Evolutionary conservation across 2,888 invertebrate species (phyloP).

Genomic region (Hirudinaria manillensis): DNA sequence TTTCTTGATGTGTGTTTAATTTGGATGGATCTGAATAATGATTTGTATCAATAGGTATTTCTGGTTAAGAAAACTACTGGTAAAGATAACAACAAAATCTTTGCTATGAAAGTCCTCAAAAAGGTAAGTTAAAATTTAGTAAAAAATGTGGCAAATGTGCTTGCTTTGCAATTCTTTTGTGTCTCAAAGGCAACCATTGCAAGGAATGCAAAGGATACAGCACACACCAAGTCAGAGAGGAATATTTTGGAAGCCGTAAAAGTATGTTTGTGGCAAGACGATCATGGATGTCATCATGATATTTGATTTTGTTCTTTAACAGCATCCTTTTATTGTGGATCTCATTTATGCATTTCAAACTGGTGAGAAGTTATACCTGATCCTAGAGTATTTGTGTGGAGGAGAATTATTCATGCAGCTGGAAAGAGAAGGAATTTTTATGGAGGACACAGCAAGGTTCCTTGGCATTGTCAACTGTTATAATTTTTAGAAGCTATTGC

Average conservation of each 20-base stretch:
- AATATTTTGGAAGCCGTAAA: constrained; percentile 98
- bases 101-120: constrained; percentile 98
- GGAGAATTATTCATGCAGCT: constrained; percentile 98
- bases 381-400: constrained; percentile 96
- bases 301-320: constrained; percentile 39
- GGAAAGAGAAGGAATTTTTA: constrained; percentile 94
- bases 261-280: constrained; percentile 57
- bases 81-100: constrained; percentile 81
- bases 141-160: neutral
- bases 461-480: neutral
- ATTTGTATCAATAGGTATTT: constrained; percentile 53
- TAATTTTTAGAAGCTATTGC: neutral
- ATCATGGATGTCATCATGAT: neutral
- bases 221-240: constrained; percentile 97
- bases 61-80: constrained; percentile 82
- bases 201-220: constrained; percentile 93
- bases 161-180: neutral
- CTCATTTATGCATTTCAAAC: constrained; percentile 99
- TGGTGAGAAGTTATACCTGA: constrained; percentile 94
- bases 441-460: constrained; percentile 94
- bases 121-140: constrained; percentile 51
- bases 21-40: constrained; percentile 2
- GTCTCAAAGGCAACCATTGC: constrained; percentile 21
- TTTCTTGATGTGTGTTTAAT: neutral
- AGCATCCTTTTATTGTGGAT: constrained; percentile 99